These are phyloP conservation scores for Apodemus agrarius DNA, from an alignment of 2,797 vertebrate genomes.

Conservation along the genomic window DNA sequence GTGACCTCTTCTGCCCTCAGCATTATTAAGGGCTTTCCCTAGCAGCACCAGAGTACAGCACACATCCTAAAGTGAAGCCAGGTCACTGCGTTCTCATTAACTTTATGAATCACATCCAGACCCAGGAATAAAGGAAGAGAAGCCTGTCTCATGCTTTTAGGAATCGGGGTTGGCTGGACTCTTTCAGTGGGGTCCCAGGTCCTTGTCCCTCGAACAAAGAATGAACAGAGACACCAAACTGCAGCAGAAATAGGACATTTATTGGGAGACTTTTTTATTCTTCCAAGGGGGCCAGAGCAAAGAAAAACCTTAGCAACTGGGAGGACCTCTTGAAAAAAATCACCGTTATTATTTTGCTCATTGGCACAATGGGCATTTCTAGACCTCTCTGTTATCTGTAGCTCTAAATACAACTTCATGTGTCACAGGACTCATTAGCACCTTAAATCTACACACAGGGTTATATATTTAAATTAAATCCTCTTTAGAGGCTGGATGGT, in stretches of 20 bases:
- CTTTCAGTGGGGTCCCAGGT: not conserved
- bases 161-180: not conserved
- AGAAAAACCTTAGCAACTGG: not conserved
- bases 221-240: not conserved
- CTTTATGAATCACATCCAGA: constrained; percentile 30
- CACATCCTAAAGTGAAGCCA: constrained; percentile 33
- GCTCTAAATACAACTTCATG: not conserved
- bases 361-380: not conserved
- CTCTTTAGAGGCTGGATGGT: too few species aligned
- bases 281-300: not conserved
- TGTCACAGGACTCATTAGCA: not conserved
- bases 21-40: constrained; percentile 15
- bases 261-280: not conserved
- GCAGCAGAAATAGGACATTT: not conserved
- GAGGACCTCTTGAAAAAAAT: not conserved
- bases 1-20: not conserved
- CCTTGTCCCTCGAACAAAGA: not conserved
- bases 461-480: not conserved
- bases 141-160: constrained; percentile 1
- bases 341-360: not conserved
- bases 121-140: constrained; percentile 49
- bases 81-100: constrained; percentile 48
- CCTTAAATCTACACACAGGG: not conserved
- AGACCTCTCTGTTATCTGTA: not conserved
- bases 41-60: not conserved